Percentiles rank a stretch among this genome's conserved stretches.
phyloP scores from a whole-genome alignment of 2,113 vertebrate genomes.

The Pachypanchax playfairii region DNA sequence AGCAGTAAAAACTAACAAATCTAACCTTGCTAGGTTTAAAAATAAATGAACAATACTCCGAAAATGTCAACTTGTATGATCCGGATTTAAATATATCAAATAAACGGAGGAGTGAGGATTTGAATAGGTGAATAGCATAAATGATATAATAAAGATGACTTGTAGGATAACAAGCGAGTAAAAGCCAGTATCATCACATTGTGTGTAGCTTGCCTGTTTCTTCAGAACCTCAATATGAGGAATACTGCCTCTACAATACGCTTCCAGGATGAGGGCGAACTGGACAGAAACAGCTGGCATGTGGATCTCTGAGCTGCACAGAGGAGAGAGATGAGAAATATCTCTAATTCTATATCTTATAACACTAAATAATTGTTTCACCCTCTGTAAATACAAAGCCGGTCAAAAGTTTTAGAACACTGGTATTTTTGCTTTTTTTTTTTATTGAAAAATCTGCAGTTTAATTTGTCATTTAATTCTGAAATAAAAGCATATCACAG shows the following conservation, averaged over 20 bases:
- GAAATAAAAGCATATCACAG: too few species aligned
- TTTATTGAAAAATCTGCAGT: too few species aligned
- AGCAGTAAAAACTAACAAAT: slow-evolving; percentile 47
- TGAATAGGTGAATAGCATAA: too few species aligned
- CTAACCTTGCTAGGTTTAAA: neutral
- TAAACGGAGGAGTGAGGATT: too few species aligned
- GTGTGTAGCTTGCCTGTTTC: slow-evolving; percentile 84
- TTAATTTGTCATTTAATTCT: too few species aligned
- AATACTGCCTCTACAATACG: slow-evolving; percentile 93
- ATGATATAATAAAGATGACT: neutral
- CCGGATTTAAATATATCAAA: neutral
- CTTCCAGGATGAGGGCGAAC: slow-evolving; percentile 94
- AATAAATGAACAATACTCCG: neutral
- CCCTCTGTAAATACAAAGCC: too few species aligned
- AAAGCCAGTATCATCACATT: neutral
- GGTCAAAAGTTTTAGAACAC: too few species aligned
- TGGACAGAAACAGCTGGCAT: slow-evolving; percentile 91
- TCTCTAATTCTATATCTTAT: too few species aligned
- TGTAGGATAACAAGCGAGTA: neutral
- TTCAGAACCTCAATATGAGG: slow-evolving; percentile 97
- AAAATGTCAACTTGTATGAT: neutral
- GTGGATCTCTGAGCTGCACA: slow-evolving; percentile 92
- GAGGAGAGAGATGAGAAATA: slow-evolving; percentile 8
- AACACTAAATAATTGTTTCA: too few species aligned
- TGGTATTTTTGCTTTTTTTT: too few species aligned